Evolutionary conservation across 2,888 invertebrate species (phyloP), one percentile per base, ranked within the genome.

Genomic region (Ptychoptera contaminata): DNA sequence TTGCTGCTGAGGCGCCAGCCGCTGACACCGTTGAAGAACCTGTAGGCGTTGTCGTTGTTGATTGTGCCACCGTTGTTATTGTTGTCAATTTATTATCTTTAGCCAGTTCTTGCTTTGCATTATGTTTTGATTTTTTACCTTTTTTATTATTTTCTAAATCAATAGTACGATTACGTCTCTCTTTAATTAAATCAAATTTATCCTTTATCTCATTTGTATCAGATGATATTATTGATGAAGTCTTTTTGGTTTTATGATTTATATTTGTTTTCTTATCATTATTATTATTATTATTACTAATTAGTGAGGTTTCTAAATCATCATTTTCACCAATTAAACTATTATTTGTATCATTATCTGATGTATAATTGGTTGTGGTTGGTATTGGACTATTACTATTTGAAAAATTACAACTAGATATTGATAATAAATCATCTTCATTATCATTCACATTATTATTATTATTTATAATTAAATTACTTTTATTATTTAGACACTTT

Each of bases 111-210:
- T 3, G 3, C 16, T 16, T 39, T 8, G 12, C 8, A 32, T 32
- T 4, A 15, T 37, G 8, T 42, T 42, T 16, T 8, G n/a, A 6
- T 16, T 37, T 37, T 36, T 36, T 15, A 8, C 2, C 29, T 12
- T 42, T 43, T 16, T 12, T 40, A 40, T 40, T 40, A 39, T 39
- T 23, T 23, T 68, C 66, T 50, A 68, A 67, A 52, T 67, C 65
- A 16, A 65, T 66, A 37, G 71, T 65, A 54, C 76, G 63, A 57
- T 71, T 68, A 54, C 76, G 57, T 50, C 79, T 61, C 61, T 76
- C 72, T 60, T 79, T 70, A 47, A 73, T 71, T 56, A 73, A 68
- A 53, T 76, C 76, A 55, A 73, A 76, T 56, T 76, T 76, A 53
- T 76, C 76, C 57, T 44, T 44, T 14, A 23, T 35, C 16, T 37